These are phyloP conservation scores for Erinaceus europaeus DNA, from an alignment of 2,113 vertebrate species.

Conservation along the genomic window DNA sequence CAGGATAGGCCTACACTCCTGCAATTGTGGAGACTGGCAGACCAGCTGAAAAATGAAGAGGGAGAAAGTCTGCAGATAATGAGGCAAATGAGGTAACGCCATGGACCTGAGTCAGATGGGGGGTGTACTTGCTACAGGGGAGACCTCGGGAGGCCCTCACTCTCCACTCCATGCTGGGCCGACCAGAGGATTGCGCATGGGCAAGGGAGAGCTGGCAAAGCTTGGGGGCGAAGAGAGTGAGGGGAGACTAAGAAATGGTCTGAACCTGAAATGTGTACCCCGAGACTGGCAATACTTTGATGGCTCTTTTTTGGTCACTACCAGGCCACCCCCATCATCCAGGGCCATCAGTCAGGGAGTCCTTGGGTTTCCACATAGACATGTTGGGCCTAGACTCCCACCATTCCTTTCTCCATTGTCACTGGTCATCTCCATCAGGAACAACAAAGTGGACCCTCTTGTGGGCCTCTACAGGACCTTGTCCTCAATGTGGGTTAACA, in stretches of 20 bases:
- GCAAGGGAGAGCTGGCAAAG: neutral
- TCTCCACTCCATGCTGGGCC: neutral
- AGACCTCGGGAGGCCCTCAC: neutral
- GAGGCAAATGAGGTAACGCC: neutral
- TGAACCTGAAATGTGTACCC: neutral
- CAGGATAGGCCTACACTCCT: too few relatives aligned
- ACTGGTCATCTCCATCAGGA: too few relatives aligned
- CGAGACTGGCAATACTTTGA: neutral
- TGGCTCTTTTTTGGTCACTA: too few relatives aligned
- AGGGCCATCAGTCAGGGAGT: too few relatives aligned
- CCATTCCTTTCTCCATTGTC: too few relatives aligned
- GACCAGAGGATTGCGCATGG: neutral
- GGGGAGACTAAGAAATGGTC: neutral
- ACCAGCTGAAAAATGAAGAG: neutral
- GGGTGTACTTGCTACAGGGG: neutral
- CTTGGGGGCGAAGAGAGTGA: neutral
- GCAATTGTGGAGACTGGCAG: neutral
- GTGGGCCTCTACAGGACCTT: too few relatives aligned
- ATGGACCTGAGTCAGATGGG: neutral
- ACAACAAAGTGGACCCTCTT: too few relatives aligned
- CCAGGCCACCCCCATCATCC: too few relatives aligned
- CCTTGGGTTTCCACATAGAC: too few relatives aligned
- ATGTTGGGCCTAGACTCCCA: too few relatives aligned
- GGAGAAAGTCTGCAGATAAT: neutral
- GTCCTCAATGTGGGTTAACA: too few relatives aligned